These are phyloP conservation scores for Oncorhynchus nerka DNA, from an alignment of 2,113 vertebrate species.

Conservation along the genomic window DNA sequence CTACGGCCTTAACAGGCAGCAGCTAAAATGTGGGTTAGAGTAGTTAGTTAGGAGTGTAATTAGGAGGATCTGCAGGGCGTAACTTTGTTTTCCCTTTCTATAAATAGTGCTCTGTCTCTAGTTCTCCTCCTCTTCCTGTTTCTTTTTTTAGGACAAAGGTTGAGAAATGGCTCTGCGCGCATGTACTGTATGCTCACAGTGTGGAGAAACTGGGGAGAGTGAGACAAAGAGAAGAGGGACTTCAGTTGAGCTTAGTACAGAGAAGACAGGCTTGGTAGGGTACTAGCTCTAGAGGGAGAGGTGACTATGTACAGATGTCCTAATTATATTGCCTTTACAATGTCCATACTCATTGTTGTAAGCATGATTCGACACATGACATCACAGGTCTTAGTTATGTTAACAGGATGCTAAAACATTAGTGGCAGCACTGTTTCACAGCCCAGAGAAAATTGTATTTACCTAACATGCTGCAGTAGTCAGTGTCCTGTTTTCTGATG, in stretches of 20 bases:
- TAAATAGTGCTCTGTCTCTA: constrained; percentile 9
- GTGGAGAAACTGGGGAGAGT: not conserved
- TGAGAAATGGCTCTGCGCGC: constrained; percentile 7
- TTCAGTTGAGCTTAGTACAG: not conserved
- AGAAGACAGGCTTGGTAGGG: not conserved
- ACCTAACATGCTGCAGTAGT: too few species aligned
- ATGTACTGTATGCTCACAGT: not conserved
- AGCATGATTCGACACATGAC: not conserved
- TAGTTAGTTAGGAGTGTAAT: too few species aligned
- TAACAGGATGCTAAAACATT: too few species aligned
- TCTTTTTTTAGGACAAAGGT: constrained; percentile 25
- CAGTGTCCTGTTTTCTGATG: too few species aligned
- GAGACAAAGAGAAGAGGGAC: not conserved
- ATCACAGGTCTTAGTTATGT: not conserved
- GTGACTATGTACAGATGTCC: too few species aligned
- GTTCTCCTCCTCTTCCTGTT: not conserved
- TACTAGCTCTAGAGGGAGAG: too few species aligned
- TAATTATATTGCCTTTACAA: not conserved
- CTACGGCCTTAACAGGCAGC: not conserved
- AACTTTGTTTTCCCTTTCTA: constrained; percentile 16
- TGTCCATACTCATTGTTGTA: not conserved
- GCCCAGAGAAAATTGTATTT: too few species aligned
- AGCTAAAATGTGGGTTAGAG: not conserved
- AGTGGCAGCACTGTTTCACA: too few species aligned
- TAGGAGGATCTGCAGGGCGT: not conserved